These are phyloP conservation scores for Pocillopora verrucosa DNA, from an alignment of 64 coral and sea anemone genomes.

Conservation along the genomic window DNA sequence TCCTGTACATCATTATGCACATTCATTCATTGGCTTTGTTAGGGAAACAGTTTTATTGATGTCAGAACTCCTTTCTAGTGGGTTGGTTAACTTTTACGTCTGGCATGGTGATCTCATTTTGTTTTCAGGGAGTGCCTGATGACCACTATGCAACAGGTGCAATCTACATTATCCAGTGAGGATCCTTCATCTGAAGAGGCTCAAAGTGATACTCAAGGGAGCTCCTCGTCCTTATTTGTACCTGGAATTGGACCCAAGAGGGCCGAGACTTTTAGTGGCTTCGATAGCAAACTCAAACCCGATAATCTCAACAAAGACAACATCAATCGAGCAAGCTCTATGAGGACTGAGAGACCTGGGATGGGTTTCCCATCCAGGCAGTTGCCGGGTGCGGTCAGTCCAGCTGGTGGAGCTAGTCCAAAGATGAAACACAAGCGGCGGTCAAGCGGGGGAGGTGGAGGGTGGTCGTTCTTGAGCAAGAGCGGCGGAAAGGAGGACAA, in stretches of 20 bases:
- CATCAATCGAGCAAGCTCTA: conserved; percentile 75
- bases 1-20: too few relatives aligned
- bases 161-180: conserved; percentile 29
- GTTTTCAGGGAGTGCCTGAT: conserved; percentile 52
- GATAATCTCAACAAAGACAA: conserved; percentile 49
- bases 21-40: too few relatives aligned
- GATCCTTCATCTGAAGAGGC: conserved; percentile 37
- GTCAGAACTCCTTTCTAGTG: too few relatives aligned
- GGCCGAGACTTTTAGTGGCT: conserved; percentile 90
- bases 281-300: conserved; percentile 82
- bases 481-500: conserved; percentile 73
- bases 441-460: conserved; percentile 80
- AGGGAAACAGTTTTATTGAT: too few relatives aligned
- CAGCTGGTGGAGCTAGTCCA: conserved; percentile 57
- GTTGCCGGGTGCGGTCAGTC: conserved; percentile 24
- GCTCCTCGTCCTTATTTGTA: conserved; percentile 11
- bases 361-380: conserved; percentile 54
- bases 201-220: conserved; percentile 21
- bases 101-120: background rate
- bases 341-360: conserved; percentile 79
- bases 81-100: too few relatives aligned
- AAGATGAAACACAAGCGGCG: conserved; percentile 73
- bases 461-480: conserved; percentile 50
- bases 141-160: conserved; percentile 44
- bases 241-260: conserved; percentile 65